These are phyloP conservation scores for Sarcophilus harrisii DNA, from an alignment of 2,797 vertebrate species.

Conservation along the genomic window DNA sequence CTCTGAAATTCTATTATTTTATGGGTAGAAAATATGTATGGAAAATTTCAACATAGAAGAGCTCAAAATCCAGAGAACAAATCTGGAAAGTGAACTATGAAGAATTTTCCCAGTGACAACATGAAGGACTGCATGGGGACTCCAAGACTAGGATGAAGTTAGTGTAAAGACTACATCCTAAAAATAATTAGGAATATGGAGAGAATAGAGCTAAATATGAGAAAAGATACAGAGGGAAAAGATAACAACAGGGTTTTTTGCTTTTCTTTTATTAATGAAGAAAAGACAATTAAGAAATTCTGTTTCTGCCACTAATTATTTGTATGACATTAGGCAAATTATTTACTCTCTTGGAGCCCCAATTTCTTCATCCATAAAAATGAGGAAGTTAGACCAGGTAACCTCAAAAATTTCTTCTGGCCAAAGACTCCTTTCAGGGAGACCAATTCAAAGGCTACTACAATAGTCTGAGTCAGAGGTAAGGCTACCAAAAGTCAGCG, in stretches of 20 bases:
- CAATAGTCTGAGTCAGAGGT: background rate
- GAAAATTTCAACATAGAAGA: background rate
- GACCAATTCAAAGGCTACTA: background rate
- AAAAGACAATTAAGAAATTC: slow-evolving; percentile 31
- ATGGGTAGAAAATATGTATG: background rate
- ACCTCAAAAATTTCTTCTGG: background rate
- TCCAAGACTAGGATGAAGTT: background rate
- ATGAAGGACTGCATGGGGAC: background rate
- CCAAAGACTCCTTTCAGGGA: background rate
- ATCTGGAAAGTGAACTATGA: background rate
- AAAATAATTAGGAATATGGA: background rate
- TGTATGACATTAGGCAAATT: background rate
- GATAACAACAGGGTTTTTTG: background rate
- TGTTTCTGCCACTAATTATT: background rate
- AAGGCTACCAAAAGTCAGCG: background rate
- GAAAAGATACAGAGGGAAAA: background rate
- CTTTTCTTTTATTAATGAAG: background rate
- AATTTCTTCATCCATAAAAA: slow-evolving; percentile 25
- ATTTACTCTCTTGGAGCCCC: background rate
- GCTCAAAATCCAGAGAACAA: background rate
- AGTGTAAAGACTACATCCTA: background rate
- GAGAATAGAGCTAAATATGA: background rate
- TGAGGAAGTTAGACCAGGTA: background rate
- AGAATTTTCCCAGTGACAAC: background rate
- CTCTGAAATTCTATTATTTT: background rate